These are phyloP conservation scores for Coracopsis vasa DNA, from an alignment of 2,113 vertebrate species.

Conservation along the genomic window DNA sequence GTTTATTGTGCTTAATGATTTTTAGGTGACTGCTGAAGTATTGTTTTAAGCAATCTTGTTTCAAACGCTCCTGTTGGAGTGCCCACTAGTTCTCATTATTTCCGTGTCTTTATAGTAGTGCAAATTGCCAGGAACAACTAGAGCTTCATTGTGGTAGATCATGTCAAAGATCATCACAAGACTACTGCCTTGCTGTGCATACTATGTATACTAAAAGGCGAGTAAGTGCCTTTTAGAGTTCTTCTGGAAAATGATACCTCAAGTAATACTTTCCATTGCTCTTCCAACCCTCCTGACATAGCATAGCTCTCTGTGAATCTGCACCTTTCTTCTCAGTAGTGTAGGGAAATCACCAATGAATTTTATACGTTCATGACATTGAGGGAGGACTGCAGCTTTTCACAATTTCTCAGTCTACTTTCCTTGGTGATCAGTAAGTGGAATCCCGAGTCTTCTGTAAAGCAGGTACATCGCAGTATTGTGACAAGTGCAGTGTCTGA, in stretches of 20 bases:
- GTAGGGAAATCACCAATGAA: not conserved
- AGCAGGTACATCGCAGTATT: not conserved
- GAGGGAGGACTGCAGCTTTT: not conserved
- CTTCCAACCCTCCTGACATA: not conserved
- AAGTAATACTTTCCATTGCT: not conserved
- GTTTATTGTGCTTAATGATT: not conserved
- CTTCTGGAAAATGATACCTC: not conserved
- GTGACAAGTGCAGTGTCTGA: not conserved
- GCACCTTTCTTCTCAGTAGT: not conserved
- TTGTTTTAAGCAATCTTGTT: not conserved
- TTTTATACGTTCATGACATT: not conserved
- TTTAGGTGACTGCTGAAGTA: not conserved
- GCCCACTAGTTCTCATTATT: not conserved
- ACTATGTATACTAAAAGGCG: not conserved
- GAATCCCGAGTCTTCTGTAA: not conserved
- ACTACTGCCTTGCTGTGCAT: not conserved
- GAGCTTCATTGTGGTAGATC: not conserved
- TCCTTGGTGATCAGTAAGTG: not conserved
- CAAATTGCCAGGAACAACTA: not conserved
- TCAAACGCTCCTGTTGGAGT: not conserved
- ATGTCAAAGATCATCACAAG: not conserved
- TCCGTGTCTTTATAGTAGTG: not conserved
- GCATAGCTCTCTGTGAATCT: not conserved
- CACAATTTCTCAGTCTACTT: not conserved
- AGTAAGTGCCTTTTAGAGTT: not conserved